These are phyloP conservation scores for Murina feae DNA, from an alignment of 2,113 vertebrate species.

Conservation along the genomic window DNA sequence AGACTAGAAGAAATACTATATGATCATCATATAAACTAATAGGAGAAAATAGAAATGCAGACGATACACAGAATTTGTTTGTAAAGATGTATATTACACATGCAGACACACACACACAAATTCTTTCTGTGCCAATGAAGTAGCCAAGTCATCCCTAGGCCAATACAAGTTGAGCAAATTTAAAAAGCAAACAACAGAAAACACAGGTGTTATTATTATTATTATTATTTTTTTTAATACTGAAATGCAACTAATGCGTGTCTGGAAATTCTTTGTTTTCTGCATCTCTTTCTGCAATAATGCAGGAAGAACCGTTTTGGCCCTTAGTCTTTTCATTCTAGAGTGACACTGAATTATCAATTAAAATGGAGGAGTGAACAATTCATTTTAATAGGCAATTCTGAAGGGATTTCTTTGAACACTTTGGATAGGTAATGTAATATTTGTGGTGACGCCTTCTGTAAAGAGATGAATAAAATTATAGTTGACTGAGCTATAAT, in stretches of 20 bases:
- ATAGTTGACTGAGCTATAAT: background rate
- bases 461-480: background rate
- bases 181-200: background rate
- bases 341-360: background rate
- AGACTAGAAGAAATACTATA: background rate
- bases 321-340: background rate
- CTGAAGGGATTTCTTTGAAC: background rate
- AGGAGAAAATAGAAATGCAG: background rate
- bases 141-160: background rate
- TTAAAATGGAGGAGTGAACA: background rate
- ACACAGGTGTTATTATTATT: background rate
- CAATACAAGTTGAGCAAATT: background rate
- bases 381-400: background rate
- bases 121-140: background rate
- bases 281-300: background rate
- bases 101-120: background rate
- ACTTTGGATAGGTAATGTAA: background rate
- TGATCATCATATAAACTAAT: background rate
- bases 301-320: background rate
- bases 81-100: background rate
- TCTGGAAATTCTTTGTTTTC: background rate
- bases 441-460: background rate
- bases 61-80: background rate
- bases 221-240: background rate
- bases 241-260: background rate